Evolutionary conservation across 2,888 invertebrate genomes (phyloP).

Genomic region (Rhynchonema sp.): DNA sequence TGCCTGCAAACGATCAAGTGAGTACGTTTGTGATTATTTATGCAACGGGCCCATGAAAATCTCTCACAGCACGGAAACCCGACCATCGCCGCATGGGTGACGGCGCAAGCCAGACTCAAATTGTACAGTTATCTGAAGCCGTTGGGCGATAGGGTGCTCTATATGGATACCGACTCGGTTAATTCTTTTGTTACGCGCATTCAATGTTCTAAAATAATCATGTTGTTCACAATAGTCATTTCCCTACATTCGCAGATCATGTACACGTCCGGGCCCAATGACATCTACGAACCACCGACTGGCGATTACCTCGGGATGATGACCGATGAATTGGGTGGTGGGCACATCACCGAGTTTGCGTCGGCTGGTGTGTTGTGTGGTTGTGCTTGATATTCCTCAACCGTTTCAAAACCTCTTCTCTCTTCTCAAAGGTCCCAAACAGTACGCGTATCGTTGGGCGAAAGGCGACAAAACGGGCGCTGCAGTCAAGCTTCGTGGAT

Average conservation of each 20-base stretch:
- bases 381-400: too few relatives aligned
- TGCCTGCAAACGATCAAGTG: too few relatives aligned
- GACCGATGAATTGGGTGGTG: background rate
- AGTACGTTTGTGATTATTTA: too few relatives aligned
- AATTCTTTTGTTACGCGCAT: background rate
- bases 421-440: too few relatives aligned
- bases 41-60: too few relatives aligned
- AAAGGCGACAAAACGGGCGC: background rate
- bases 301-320: background rate
- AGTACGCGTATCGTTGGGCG: background rate
- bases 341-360: background rate
- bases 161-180: background rate
- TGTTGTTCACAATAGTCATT: too few relatives aligned
- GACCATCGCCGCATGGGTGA: background rate
- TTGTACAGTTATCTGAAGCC: background rate
- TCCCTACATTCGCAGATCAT: too few relatives aligned
- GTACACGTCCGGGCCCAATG: background rate
- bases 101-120: background rate
- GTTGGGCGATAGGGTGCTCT: background rate
- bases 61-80: too few relatives aligned
- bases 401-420: too few relatives aligned
- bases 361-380: too few relatives aligned
- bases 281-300: background rate
- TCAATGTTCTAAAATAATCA: background rate
- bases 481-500: background rate